Percentiles rank a stretch among this genome's conserved stretches.
These are phyloP conservation scores for Metopia argyrocephala DNA, from an alignment of 2,888 invertebrate species.

Conservation along the genomic window DNA sequence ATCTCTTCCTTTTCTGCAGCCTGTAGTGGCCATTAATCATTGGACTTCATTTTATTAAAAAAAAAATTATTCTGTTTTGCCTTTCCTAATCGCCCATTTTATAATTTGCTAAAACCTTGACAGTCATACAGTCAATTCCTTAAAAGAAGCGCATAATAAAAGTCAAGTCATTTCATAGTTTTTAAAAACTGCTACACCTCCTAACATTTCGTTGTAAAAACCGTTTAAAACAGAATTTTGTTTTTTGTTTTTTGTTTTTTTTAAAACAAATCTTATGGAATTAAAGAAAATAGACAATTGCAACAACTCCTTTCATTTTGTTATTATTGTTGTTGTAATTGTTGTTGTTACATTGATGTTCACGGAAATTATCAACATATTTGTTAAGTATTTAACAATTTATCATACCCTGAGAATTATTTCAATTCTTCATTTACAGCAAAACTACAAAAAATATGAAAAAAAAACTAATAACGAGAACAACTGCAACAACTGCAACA, in stretches of 20 bases:
- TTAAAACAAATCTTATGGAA: too few species aligned
- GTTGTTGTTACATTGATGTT: slow-evolving; percentile 50
- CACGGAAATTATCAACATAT: slow-evolving; percentile 64
- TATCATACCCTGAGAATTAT: slow-evolving; percentile 64
- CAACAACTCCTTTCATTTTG: not conserved
- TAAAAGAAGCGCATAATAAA: slow-evolving; percentile 47
- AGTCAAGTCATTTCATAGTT: slow-evolving; percentile 55
- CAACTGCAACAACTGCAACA: slow-evolving; percentile 8
- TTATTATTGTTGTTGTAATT: not conserved
- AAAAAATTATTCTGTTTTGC: slow-evolving; percentile 22
- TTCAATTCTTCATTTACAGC: slow-evolving; percentile 59
- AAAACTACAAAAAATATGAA: not conserved
- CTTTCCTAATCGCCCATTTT: slow-evolving; percentile 27
- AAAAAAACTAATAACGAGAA: not conserved
- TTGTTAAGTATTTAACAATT: slow-evolving; percentile 64
- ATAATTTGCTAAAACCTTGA: slow-evolving; percentile 24
- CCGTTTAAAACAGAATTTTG: not conserved
- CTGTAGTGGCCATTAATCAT: slow-evolving; percentile 44
- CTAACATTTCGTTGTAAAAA: not conserved
- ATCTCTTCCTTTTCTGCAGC: not conserved
- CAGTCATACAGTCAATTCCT: slow-evolving; percentile 29
- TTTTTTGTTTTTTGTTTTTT: not conserved
- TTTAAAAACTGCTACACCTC: slow-evolving; percentile 51
- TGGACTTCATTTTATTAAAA: slow-evolving; percentile 26
- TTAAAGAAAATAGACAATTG: too few species aligned